Base-by-base conservation (phyloP, 2,888 invertebrate species). In the Lapara coniferarum region DNA sequence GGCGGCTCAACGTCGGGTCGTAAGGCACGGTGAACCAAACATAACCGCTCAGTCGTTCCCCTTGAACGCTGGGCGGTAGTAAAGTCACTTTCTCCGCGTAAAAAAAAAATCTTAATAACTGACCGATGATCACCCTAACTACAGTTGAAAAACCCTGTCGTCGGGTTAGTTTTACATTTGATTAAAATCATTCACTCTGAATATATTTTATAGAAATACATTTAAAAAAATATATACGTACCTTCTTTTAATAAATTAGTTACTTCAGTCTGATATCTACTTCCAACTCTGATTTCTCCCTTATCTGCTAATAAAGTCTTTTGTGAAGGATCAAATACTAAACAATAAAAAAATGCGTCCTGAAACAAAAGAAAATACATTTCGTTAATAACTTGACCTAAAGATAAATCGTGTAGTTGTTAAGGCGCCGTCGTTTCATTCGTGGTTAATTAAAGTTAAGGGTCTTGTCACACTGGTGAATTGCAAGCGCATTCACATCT, bases 311-410 rank as follows among this genome's bases (percentile, higher is more conserved):
- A 95, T 88, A 99, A 95, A 82, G 99, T 99, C 95, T 99, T 99
- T 95, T 99, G 99, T 93, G 98, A 97, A 81, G 99, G 99, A 95
- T 99, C 99, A 94, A 99, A 99, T 83, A 99, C 99, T 93, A 99
- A 95, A 91, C 99, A 99, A 95, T 99, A 99, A 95, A 99, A 99
- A 95, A 99, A 99, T 90, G 98, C 97, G 94, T 99, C 99, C 96
- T 98, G 95, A 78, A 95, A 95, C 88, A 90, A 91, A 84, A 85
- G 85, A 86, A 85, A 84, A 86, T 37, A 82, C 67, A 72, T 70
- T 76, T 74, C 75, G 80, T 83, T 81, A 83, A 77, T 75, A 56
- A 13, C 19, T 51, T 46, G 52, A 66, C 51, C 30, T 5, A 19
- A 12, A 19, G 1, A 55, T 10, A 19, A 7, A 37, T 2, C 37